phyloP scores from a whole-genome alignment of 2,797 vertebrate species.

The Halcyon chelicuti region DNA sequence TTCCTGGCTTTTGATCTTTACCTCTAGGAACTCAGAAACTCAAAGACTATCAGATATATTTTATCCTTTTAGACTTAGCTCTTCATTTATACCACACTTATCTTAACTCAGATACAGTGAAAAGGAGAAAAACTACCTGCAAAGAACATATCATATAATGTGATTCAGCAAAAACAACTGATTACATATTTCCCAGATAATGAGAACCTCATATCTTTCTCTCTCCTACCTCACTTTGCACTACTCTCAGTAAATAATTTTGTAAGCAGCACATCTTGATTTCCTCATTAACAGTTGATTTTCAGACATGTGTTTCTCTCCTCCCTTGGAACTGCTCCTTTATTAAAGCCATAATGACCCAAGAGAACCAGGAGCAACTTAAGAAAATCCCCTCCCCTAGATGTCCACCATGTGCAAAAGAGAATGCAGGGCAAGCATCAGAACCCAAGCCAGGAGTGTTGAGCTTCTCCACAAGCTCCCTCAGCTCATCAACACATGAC shows the following conservation, averaged over 20 bases:
- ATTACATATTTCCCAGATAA: rapidly evolving
- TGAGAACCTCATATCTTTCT: rapidly evolving
- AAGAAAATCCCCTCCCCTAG: no score
- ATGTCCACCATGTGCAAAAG: rapidly evolving
- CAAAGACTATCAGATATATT: rapidly evolving
- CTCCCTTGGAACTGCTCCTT: no score
- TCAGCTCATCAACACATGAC: no score
- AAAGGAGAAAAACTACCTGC: not conserved
- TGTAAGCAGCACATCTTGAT: not conserved
- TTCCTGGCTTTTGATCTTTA: not conserved
- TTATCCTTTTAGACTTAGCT: not conserved
- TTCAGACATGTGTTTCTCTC: rapidly evolving
- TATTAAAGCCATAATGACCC: no score
- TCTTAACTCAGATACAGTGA: not conserved
- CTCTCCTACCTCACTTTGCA: rapidly evolving
- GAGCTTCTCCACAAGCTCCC: no score
- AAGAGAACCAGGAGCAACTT: no score
- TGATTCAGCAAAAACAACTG: rapidly evolving
- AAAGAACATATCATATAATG: not conserved
- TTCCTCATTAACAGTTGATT: no score
- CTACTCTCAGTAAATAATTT: rapidly evolving
- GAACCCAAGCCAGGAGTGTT: no score
- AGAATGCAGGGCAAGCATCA: no score
- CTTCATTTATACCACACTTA: rapidly evolving
- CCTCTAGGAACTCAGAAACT: not conserved